Evolutionary conservation across 2,113 vertebrate genomes (phyloP), one percentile per base, ranked within the genome.

Genomic region (Crypturellus undulatus): DNA sequence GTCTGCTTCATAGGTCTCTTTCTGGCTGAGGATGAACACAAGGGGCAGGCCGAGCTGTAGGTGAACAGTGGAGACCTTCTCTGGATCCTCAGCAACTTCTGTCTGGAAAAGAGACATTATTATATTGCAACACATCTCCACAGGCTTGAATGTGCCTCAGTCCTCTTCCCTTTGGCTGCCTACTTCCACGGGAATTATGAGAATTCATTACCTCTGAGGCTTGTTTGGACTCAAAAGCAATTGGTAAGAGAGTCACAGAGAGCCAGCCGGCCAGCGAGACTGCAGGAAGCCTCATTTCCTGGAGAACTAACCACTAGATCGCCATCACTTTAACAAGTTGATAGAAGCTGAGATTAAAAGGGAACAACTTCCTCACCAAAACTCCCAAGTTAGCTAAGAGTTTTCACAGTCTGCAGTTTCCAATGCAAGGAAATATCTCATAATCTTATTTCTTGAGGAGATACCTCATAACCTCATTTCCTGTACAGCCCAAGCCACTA

Each of bases 1-100:
- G 93, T 99, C 99, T 26, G 97, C 97, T 81, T 98, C 98, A 1
- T 98, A 92, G 0, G 99, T 99, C 26, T 98, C 97, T 3, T 98
- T 96, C 70, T 93, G 98, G 84, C 98, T 98, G 94, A 99, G 98
- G 77, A 99, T 97, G 95, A 99, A 99, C 65, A 99, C 97, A 87
- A 99, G 97, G 0, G 99, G 99, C 3, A 98, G 97, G 52, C 98
- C 98, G 10, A 99, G 98, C 73, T 99, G 98, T 80, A 98, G 83
- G 97, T 97, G 98, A 88, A 97, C 38, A 3, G 98, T 98, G 63
- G 98, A 98, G 78, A 99, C 98, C 22, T 97, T 97, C 54, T 98
- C 98, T 8, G 99, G 99, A 89, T 99, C 98, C 20, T 97, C 97
- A 18, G 97, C 94, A 34, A 98, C 97, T 93, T 99, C 98, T 6